These are phyloP conservation scores for Sparus aurata DNA, from an alignment of 2,797 vertebrate genomes.

Conservation along the genomic window DNA sequence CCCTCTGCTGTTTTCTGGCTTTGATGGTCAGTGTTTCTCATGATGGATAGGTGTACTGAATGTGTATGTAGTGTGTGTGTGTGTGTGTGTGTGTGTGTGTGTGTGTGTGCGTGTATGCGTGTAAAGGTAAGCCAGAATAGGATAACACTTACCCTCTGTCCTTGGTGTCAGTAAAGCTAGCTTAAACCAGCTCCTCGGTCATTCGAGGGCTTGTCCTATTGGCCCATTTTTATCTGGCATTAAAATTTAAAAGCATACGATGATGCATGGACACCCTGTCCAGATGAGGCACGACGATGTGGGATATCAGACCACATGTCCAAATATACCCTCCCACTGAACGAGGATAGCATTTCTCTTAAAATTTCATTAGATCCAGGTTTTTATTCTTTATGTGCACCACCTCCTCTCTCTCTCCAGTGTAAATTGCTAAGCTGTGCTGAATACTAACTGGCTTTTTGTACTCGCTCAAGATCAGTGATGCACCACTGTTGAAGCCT, in stretches of 20 bases:
- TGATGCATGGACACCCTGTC: conserved; percentile 60
- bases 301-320: conserved; percentile 38
- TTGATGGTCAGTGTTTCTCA: conserved; percentile 11
- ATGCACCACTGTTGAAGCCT: conserved; percentile 47
- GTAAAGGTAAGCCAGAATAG: neutral
- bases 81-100: neutral
- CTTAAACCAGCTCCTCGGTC: conserved; percentile 60
- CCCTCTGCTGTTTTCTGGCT: conserved; percentile 5
- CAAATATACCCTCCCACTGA: conserved; percentile 59
- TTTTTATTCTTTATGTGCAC: conserved; percentile 24
- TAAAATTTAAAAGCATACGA: conserved; percentile 61
- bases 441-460: conserved; percentile 61
- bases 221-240: conserved; percentile 68
- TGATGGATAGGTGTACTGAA: neutral
- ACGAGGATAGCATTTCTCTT: conserved; percentile 38
- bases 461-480: conserved; percentile 51
- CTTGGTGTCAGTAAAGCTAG: conserved; percentile 42
- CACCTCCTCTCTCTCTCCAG: conserved; percentile 34
- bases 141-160: conserved; percentile 8
- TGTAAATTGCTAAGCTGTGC: conserved; percentile 49
- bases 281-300: conserved; percentile 42
- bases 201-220: conserved; percentile 49
- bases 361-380: conserved; percentile 25
- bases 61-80: neutral
- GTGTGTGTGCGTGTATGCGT: neutral